These are phyloP conservation scores for Bombus confusus DNA, from an alignment of 1,140 invertebrate genomes.

Conservation along the genomic window DNA sequence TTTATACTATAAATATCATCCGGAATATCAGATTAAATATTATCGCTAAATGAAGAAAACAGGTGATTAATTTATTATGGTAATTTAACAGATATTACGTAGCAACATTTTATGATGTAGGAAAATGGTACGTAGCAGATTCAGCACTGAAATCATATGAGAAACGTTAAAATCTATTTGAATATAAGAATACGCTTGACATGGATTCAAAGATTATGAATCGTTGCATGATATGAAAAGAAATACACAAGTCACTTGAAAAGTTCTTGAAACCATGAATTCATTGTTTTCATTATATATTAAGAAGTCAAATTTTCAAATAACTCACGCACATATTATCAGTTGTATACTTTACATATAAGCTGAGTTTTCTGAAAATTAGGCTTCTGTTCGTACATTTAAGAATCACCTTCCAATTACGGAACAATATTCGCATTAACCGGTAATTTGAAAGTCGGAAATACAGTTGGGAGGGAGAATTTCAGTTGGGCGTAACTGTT, in stretches of 20 bases:
- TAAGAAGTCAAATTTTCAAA: background rate
- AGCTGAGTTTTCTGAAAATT: background rate
- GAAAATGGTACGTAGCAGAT: background rate
- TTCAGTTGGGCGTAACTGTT: slow-evolving; percentile 46
- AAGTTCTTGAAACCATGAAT: background rate
- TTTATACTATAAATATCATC: background rate
- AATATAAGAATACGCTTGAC: background rate
- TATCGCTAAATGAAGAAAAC: background rate
- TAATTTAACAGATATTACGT: background rate
- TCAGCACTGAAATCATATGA: background rate
- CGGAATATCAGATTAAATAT: background rate
- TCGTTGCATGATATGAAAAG: background rate
- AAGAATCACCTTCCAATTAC: background rate
- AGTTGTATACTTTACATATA: too few relatives aligned
- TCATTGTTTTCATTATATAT: background rate
- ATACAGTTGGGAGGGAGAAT: background rate
- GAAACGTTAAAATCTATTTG: background rate
- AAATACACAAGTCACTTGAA: background rate
- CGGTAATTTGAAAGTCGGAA: background rate
- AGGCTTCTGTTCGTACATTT: background rate
- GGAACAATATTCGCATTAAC: background rate
- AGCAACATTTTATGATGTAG: background rate
- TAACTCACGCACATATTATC: background rate
- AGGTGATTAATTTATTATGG: background rate
- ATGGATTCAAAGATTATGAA: background rate